Evolutionary conservation across 2,797 vertebrate species (phyloP).

Genomic region (Vireo griseus): DNA sequence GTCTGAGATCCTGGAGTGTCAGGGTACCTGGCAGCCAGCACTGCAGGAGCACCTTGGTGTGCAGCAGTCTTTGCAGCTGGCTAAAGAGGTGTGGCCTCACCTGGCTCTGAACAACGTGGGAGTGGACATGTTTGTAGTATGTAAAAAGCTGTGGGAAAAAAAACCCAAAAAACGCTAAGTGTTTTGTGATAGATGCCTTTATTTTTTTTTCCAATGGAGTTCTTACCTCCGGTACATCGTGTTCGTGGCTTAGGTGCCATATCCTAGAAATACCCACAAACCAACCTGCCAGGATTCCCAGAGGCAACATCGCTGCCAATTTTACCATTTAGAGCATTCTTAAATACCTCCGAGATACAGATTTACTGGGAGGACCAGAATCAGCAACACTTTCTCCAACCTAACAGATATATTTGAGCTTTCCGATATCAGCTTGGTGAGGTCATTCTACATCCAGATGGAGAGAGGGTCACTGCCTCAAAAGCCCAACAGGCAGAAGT

Average conservation of each 20-base stretch:
- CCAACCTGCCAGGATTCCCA: background rate
- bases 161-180: background rate
- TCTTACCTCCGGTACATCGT: background rate
- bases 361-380: background rate
- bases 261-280: background rate
- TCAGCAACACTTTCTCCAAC: background rate
- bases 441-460: background rate
- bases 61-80: background rate
- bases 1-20: background rate
- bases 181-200: background rate
- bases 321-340: background rate
- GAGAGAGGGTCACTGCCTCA: background rate
- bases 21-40: background rate
- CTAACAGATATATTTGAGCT: background rate
- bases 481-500: background rate
- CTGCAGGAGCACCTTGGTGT: accelerated
- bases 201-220: background rate
- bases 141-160: background rate
- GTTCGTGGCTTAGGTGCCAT: background rate
- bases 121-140: background rate
- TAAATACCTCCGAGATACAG: background rate
- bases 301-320: background rate
- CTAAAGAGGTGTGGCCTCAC: background rate
- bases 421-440: background rate
- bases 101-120: background rate